Base-by-base conservation (phyloP, 1,140 invertebrate species). In the Stegodyphus dumicola region DNA sequence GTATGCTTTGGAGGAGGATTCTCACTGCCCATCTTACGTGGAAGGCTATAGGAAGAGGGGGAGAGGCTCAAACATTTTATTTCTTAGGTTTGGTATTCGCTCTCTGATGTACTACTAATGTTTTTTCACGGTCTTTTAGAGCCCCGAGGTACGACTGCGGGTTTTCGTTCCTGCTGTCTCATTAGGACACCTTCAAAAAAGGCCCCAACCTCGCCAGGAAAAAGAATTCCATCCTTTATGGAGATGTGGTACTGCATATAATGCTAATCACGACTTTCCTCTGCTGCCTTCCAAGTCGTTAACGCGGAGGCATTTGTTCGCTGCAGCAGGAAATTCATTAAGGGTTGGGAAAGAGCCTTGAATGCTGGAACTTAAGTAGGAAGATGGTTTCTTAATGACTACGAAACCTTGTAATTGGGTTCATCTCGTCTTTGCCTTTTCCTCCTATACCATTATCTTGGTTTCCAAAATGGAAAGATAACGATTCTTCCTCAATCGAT, bases 321-420 rank as follows among this genome's bases (percentile, higher is more conserved):
- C 33, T 33, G 33, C 33, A 33, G 33, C 56, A 60, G 56, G 56
- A 60, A 60, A 60, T 60, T 60, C 56, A 60, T 60, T 60, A 60
- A 15, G 15, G 56, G 33, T 33, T 33, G 33, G 33, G 3, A 33
- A 33, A 33, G 56, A 5, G 56, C 56, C 56, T 60, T 33, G 33
- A 33, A 33, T 33, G 33, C 33, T 60, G 56, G 56, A 60, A 60
- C 56, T 60, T 15, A 60, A 60, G 56, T 60, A 10, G 56, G 56
- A 60, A 60, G 56, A 60, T 60, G 56, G 56, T 60, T 60, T 60
- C 56, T 60, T 60, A 60, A 60, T 60, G 56, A 60, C 56, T 60
- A 60, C 1, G 56, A 60, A 60, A 60, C 56, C 56, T 60, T 60
- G 56, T 60, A 60, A 60, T 60, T 60, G 56, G 56, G 56, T 60